Base-by-base conservation (phyloP, 2,797 vertebrate genomes). In the Podarcis lilfordi region DNA sequence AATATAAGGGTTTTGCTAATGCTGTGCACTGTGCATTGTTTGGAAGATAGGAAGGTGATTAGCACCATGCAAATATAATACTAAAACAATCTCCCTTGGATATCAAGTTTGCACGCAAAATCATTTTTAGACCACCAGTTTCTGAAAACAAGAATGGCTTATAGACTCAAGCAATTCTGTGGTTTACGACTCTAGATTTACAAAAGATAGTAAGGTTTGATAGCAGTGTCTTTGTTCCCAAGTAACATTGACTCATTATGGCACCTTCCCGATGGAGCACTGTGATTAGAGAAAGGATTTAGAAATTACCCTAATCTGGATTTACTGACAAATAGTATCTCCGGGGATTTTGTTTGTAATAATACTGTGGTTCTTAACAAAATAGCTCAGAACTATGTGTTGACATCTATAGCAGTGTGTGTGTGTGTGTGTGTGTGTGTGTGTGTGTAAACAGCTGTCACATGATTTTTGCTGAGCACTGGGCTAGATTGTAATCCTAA, bases 31-130 rank as follows among this genome's bases (percentile, higher is more conserved):
- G 86, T 85, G 82, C 61, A 1, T 87, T 0, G 83, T 88, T 89
- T 89, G 87, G 90, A 86, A 93, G 90, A 90, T 3, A 68, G 92
- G 86, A 90, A 91, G 88, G 92, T 94, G 94, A 95, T 94, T 91
- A 95, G 84, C 68, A 91, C 91, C 89, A 91, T 35, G 88, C 72
- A 95, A 94, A 82, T 32, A 91, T 83, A 92, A 92, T 91, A 78
- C 55, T 82, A 89, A 92, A 96, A 29, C 86, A 92, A 91, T 78
- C 89, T 92, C 64, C 27, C 59, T 86, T 91, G 80, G 75, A 87
- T 89, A 74, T 9, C 66, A 94, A 8, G 27, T 6, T 77, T n/a
- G 75, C 17, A 1, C 59, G 29, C 4, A 89, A 84, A 93, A 92
- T 91, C 87, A 61, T 89, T 91, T 89, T 88, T 66, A 91, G 89